Percentiles rank a stretch among this genome's conserved stretches.
phyloP scores from a whole-genome alignment of 2,113 vertebrate genomes.

The Odocoileus virginianus region DNA sequence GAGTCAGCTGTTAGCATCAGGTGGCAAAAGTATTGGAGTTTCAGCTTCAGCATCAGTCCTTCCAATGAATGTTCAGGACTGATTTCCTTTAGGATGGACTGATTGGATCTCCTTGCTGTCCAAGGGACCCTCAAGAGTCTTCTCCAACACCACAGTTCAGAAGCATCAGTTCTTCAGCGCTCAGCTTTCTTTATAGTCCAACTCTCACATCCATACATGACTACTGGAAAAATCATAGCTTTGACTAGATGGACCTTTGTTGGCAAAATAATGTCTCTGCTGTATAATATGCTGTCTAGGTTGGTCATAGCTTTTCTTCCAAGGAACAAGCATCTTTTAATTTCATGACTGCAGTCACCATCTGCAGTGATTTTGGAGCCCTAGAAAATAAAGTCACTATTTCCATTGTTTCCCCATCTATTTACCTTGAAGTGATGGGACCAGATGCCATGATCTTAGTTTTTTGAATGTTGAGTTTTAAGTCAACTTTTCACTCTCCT shows the following conservation, averaged over 20 bases:
- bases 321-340: not conserved
- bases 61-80: not conserved
- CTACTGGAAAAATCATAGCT: not conserved
- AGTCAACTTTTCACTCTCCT: not conserved
- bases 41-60: not conserved
- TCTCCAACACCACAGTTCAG: not conserved
- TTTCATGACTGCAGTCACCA: not conserved
- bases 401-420: not conserved
- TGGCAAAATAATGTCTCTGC: not conserved
- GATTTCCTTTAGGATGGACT: not conserved
- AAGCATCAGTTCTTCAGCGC: rapidly evolving
- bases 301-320: not conserved
- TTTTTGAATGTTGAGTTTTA: not conserved
- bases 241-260: not conserved
- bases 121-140: not conserved
- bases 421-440: not conserved
- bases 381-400: not conserved
- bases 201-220: not conserved
- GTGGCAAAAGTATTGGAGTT: not conserved
- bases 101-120: not conserved
- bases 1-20: not conserved
- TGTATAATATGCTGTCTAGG: not conserved
- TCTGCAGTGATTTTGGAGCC: not conserved
- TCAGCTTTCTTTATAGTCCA: not conserved
- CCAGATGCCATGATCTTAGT: not conserved